Evolutionary conservation across 2,888 invertebrate species (phyloP), one percentile per base, ranked within the genome.

Genomic region (Ceratothoa steindachneri): DNA sequence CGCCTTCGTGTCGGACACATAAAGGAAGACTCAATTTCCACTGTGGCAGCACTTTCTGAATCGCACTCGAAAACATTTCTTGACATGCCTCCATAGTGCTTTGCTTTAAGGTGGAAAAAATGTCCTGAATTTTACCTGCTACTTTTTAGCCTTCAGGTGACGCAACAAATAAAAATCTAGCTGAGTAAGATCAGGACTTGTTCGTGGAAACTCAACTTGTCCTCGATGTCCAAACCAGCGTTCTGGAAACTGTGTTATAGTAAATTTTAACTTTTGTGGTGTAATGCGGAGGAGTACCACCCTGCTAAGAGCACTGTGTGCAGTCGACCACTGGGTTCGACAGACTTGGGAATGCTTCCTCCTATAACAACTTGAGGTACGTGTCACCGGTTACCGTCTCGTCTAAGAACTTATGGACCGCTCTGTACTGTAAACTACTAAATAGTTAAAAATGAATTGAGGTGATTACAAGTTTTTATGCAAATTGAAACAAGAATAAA

Each of bases 11-110:
- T 67, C 9, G 3, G 2, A 67, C 31, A 67, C 67, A 67, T 29
- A 67, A n/a, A 28, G 12, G 28, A 67, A 67, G 67, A 67, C 2
- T 2, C 67, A 67, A 67, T 67, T 30, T 67, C 29, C 3, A 67
- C 67, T 67, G 67, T 29, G 30, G 29, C 67, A 67, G 67, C 2
- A 67, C 29, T 67, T 22, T 67, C 67, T 29, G 67, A 67, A 4
- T 67, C 67, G 29, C 31, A 67, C 28, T 67, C 67, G 22, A 2
- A 67, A 4, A 22, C 24, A 30, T 67, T 67, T 64, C 28, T 67
- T 67, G 29, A 4, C 67, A 67, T 22, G 29, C 67, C 67, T 30
- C 29, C 28, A 67, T 22, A 29, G 29, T 67, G 30, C 67, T 27
- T n/a, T 4, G 67, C 67, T 67, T 7, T 67, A 67, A 67, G 31